Base-by-base conservation (phyloP, 2,888 invertebrate genomes). In the Calameuta idolon region DNA sequence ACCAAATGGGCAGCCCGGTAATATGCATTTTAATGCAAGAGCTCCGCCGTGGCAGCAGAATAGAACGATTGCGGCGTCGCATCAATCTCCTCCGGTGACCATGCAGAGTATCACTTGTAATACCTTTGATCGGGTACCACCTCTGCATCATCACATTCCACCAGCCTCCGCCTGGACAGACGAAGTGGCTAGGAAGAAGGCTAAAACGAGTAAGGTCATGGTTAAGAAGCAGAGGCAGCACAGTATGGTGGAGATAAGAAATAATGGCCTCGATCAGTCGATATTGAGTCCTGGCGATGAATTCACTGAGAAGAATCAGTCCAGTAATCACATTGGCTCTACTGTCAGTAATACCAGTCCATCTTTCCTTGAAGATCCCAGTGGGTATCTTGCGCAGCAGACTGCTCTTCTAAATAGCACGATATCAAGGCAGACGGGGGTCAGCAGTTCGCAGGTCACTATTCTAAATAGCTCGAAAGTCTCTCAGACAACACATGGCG, bases 361-460 rank as follows among this genome's bases (percentile, higher is more conserved):
- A 1, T 97, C 97, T 55, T 98, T 97, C 89, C 95, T 98, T 93
- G 98, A 98, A 84, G 97, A 98, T 91, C 97, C 98, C 0, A 96
- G 95, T 87, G 98, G 97, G 3, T 98, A 97, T 92, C 92, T 98
- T 84, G 97, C 97, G 9, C 97, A 98, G 86, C 98, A 98, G 91
- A 97, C 98, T 0, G 96, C 96, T 40, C 91, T 98, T 83, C 92
- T 98, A 76, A 97, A 97, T 88, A 97, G 95, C 88, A 97, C 96
- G 12, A 97, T 96, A 92, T 95, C 95, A 79, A 93, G 95, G 85
- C 95, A 95, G 92, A 92, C 92, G 37, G 92, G 91, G 69, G 92
- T 92, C 34, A 92, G 90, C 71, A 92, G 90, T 83, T 90, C 92
- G 12, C 92, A 91, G 73, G 84, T 87, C 75, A 83, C 85, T 35